A percentile compares a stretch with the other conserved stretches of the same genome.
These are phyloP conservation scores for Labeo rohita DNA, from an alignment of 2,113 vertebrate genomes.

Conservation along the genomic window DNA sequence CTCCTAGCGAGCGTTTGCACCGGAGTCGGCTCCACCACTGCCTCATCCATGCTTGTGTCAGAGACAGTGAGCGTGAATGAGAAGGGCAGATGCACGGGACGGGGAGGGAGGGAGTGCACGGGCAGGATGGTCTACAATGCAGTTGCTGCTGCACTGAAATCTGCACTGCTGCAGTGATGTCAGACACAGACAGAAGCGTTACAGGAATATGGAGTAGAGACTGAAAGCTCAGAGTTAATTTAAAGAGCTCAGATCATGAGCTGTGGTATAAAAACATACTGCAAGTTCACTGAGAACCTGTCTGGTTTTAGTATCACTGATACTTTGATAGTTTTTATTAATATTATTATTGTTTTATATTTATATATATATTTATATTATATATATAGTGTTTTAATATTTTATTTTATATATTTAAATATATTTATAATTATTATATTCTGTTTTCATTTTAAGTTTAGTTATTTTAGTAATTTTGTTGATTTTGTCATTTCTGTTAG, in stretches of 20 bases:
- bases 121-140: background rate
- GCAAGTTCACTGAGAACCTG: background rate
- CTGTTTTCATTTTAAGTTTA: too few relatives aligned
- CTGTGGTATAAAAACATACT: background rate
- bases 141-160: slow-evolving; percentile 48
- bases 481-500: too few relatives aligned
- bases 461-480: too few relatives aligned
- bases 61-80: background rate
- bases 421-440: too few relatives aligned
- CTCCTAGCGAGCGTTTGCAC: slow-evolving; percentile 39
- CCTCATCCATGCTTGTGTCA: slow-evolving; percentile 56
- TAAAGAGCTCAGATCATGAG: background rate
- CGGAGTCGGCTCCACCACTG: slow-evolving; percentile 2
- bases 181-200: slow-evolving; percentile 36
- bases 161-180: slow-evolving; percentile 63
- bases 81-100: background rate
- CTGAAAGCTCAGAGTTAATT: background rate
- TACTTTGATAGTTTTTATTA: background rate
- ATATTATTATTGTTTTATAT: background rate
- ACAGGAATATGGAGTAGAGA: background rate
- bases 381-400: too few relatives aligned
- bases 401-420: too few relatives aligned
- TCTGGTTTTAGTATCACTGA: background rate
- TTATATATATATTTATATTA: too few relatives aligned
- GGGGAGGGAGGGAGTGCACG: background rate